Evolutionary conservation across 2,888 invertebrate genomes (phyloP), one percentile per base, ranked within the genome.

Genomic region (Zonitis immaculata): DNA sequence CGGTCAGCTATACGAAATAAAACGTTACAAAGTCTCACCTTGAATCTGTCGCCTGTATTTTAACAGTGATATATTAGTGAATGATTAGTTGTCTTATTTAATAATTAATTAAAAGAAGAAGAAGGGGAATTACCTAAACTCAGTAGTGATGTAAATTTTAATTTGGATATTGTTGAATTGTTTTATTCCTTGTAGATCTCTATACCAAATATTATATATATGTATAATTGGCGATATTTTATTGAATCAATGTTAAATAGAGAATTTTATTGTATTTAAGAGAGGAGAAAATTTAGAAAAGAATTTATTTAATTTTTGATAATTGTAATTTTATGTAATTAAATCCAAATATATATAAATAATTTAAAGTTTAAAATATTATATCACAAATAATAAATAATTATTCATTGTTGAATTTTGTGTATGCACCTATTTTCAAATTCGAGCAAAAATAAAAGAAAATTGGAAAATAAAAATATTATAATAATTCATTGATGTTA

Each of bases 11-110:
- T 87, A 53, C 82, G 91, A 65, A 90, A 89, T 79, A 86, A 89
- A 73, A 87, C 89, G 62, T 80, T 91, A 61, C 82, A 89, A 55
- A 89, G 87, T 76, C 83, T 91, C 68, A 91, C 91, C 35, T 82
- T 91, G 44, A 89, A 91, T 77, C 80, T 91, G 58, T 89, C 90
- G 67, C 91, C 91, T 39, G 89, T 90, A 59, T 91, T 91, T 70
- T 79, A 74, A 52, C 42, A 48, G 42, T 50, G 50, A 49, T 52
- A 52, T n/a, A n/a, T n/a, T n/a, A 49, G 43, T 22, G 43, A 20
- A 42, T 44, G 20, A 44, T 20, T 42, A 46, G 27, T 39, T 28
- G 51, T 47, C 35, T 51, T 44, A 52, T 48, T 44, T 47, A 52
- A 47, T 39, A 45, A n/a, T n/a, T n/a, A n/a, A n/a, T 11, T 4